phyloP scores from a whole-genome alignment of 1,140 invertebrate species.

The Pogonognathellus flavescens region DNA sequence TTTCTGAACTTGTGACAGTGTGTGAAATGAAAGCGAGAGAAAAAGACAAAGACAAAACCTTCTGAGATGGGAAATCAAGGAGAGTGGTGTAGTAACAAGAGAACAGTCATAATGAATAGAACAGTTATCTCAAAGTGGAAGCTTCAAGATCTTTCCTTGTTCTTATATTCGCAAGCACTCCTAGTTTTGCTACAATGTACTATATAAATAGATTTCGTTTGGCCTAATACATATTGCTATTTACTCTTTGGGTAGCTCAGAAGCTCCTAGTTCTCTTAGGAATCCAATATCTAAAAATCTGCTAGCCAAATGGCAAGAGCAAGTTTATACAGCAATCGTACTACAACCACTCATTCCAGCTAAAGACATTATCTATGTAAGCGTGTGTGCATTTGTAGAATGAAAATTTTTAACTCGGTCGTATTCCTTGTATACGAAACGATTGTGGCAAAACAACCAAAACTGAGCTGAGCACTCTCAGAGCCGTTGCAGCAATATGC shows the following conservation, averaged over 20 bases:
- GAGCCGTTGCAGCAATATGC: too few species aligned
- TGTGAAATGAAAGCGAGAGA: not conserved
- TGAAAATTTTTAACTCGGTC: not conserved
- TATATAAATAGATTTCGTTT: too few species aligned
- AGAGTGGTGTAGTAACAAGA: not conserved
- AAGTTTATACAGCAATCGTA: too few species aligned
- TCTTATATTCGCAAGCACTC: too few species aligned
- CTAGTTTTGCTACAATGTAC: too few species aligned
- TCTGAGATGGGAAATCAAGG: slow-evolving; percentile 18
- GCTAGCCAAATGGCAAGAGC: too few species aligned
- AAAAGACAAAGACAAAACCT: slow-evolving; percentile 13
- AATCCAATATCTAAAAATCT: too few species aligned
- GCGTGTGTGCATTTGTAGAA: not conserved
- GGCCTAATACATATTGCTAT: too few species aligned
- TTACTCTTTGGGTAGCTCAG: too few species aligned
- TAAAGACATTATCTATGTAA: not conserved
- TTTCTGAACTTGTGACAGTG: not conserved
- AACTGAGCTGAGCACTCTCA: not conserved
- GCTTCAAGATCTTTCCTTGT: not conserved
- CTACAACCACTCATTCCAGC: too few species aligned
- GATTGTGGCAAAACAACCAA: not conserved
- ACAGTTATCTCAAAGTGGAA: slow-evolving; percentile 21
- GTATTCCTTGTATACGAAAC: not conserved
- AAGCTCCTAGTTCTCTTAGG: too few species aligned
- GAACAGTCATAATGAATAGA: slow-evolving; percentile 30